Evolutionary conservation across 2,888 invertebrate genomes (phyloP).

Genomic region (Chrysolina americana): DNA sequence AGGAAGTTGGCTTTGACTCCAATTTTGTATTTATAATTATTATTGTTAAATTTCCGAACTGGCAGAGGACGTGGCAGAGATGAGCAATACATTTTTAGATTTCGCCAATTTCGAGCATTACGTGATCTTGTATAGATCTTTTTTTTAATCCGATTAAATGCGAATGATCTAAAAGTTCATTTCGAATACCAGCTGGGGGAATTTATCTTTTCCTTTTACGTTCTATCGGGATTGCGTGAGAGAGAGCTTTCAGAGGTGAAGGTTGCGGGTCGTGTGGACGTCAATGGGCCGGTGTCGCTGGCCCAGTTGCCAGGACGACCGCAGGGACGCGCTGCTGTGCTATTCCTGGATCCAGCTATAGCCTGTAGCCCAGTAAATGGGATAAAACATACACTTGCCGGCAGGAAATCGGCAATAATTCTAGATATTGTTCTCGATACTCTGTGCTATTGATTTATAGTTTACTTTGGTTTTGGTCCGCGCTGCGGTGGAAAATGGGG

Average conservation of each 20-base stretch:
- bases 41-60: no score
- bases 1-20: no score
- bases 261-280: constrained; percentile 57
- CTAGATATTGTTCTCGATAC: constrained; percentile 14
- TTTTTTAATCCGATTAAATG: no score
- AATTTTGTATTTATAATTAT: no score
- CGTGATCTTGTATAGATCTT: no score
- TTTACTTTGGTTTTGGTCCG: background rate
- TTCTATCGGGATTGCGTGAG: constrained; percentile 39
- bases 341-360: constrained; percentile 54
- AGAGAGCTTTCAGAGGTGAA: constrained; percentile 60
- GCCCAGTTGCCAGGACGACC: constrained; percentile 62
- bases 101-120: no score
- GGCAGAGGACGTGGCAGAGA: no score
- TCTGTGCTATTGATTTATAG: constrained; percentile 2
- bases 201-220: constrained; percentile 26
- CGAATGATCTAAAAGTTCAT: no score
- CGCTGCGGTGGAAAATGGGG: background rate
- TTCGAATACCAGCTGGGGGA: constrained; percentile 12
- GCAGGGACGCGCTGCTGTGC: constrained; percentile 53
- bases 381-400: constrained; percentile 35
- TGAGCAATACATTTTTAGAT: no score
- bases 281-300: constrained; percentile 60
- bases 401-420: constrained; percentile 33
- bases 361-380: constrained; percentile 35